phyloP scores from a whole-genome alignment of 2,888 invertebrate genomes.

The Dasysyrphus tricinctus region DNA sequence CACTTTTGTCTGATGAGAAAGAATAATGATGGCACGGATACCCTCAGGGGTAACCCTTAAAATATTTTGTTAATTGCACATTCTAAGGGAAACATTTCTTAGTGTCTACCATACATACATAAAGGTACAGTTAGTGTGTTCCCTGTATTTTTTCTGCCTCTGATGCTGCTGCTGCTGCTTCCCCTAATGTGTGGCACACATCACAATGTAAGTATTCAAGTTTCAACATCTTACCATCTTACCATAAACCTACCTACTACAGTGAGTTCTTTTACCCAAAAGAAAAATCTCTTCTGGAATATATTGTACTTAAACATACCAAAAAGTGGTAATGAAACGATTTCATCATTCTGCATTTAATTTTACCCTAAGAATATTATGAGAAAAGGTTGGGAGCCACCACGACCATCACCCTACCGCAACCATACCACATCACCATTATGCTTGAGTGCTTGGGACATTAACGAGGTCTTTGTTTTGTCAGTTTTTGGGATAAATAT shows the following conservation, averaged over 20 bases:
- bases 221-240: not conserved
- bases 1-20: constrained; percentile 59
- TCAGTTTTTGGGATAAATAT: constrained; percentile 42
- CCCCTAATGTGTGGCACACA: constrained; percentile 32
- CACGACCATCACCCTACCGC: not conserved
- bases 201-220: constrained; percentile 7
- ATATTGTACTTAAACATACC: constrained; percentile 28
- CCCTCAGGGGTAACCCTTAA: constrained; percentile 60
- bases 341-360: constrained; percentile 51
- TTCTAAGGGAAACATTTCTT: constrained; percentile 45
- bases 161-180: not conserved
- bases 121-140: constrained; percentile 4
- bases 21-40: constrained; percentile 59
- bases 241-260: not conserved
- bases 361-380: constrained; percentile 48
- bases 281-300: constrained; percentile 9
- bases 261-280: constrained; percentile 1
- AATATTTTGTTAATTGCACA: constrained; percentile 72
- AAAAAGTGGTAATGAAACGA: constrained; percentile 37
- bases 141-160: not conserved
- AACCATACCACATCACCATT: not conserved
- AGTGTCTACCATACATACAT: not conserved
- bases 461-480: constrained; percentile 41
- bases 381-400: constrained; percentile 5
- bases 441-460: constrained; percentile 19